phyloP scores from a whole-genome alignment of 1,140 invertebrate genomes.

The Oedothorax gibbosus region DNA sequence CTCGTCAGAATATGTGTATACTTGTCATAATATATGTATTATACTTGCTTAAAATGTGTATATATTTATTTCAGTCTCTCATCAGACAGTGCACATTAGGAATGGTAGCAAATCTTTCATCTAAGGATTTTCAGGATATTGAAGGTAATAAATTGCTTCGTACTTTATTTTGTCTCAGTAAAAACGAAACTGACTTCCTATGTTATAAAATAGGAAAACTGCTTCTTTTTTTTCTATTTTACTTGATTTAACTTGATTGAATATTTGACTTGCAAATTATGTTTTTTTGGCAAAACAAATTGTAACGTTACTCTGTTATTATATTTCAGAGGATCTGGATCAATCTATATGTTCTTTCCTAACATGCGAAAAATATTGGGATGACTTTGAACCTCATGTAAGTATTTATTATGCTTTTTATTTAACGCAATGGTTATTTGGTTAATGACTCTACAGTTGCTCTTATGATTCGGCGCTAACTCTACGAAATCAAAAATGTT shows the following conservation, averaged over 20 bases:
- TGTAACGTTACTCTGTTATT: too few relatives aligned
- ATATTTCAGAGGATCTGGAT: constrained; percentile 80
- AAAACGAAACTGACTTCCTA: neutral
- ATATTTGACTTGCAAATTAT: too few relatives aligned
- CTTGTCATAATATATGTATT: neutral
- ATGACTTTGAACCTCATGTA: constrained; percentile 78
- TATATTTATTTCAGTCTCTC: constrained; percentile 70
- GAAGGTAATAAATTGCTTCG: constrained; percentile 78
- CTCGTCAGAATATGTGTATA: neutral
- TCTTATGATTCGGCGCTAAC: too few relatives aligned
- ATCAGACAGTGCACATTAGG: constrained; percentile 83
- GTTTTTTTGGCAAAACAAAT: too few relatives aligned
- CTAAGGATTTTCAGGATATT: constrained; percentile 85
- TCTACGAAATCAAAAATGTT: too few relatives aligned
- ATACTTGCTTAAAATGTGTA: neutral
- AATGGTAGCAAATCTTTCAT: constrained; percentile 80
- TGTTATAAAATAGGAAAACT: too few relatives aligned
- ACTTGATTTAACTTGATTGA: too few relatives aligned
- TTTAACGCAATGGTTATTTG: neutral
- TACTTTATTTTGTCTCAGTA: neutral
- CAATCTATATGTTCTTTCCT: constrained; percentile 90
- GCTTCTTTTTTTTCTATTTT: too few relatives aligned
- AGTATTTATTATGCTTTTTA: neutral
- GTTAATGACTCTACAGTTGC: neutral
- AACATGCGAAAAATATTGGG: constrained; percentile 90